phyloP scores from a whole-genome alignment of 2,797 vertebrate genomes.

The Falco cherrug region DNA sequence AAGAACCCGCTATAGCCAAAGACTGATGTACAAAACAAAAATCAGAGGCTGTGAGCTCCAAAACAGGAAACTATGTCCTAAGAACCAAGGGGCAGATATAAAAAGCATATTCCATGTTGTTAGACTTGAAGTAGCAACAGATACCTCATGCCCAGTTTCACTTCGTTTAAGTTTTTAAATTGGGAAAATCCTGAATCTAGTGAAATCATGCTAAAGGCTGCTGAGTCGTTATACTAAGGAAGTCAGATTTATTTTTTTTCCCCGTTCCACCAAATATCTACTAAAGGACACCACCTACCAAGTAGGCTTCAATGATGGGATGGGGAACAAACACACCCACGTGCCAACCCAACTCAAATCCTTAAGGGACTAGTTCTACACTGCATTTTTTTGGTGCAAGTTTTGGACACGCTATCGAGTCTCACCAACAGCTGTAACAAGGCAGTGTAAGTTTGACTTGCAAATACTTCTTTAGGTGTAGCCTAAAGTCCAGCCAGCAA shows the following conservation, averaged over 20 bases:
- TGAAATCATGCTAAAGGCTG: neutral
- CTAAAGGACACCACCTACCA: neutral
- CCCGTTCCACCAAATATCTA: neutral
- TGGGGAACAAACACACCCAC: neutral
- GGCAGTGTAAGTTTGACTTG: neutral
- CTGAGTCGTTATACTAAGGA: neutral
- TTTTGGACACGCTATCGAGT: neutral
- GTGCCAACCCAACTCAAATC: neutral
- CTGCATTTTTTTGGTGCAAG: neutral
- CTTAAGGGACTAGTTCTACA: neutral
- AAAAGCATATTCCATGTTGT: neutral
- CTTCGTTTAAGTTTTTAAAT: neutral
- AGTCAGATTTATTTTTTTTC: accelerated
- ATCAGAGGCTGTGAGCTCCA: neutral
- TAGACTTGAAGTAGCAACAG: neutral
- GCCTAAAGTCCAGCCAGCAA: neutral
- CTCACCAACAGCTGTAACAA: neutral
- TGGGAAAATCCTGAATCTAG: neutral
- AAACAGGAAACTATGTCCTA: neutral
- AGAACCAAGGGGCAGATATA: neutral
- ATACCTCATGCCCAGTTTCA: neutral
- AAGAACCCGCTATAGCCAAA: neutral
- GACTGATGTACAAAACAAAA: neutral
- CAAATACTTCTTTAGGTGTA: slow-evolving; percentile 12
- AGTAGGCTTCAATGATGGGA: neutral